These are phyloP conservation scores for Protaetia brevitarsis DNA, from an alignment of 1,140 invertebrate species.

Conservation along the genomic window DNA sequence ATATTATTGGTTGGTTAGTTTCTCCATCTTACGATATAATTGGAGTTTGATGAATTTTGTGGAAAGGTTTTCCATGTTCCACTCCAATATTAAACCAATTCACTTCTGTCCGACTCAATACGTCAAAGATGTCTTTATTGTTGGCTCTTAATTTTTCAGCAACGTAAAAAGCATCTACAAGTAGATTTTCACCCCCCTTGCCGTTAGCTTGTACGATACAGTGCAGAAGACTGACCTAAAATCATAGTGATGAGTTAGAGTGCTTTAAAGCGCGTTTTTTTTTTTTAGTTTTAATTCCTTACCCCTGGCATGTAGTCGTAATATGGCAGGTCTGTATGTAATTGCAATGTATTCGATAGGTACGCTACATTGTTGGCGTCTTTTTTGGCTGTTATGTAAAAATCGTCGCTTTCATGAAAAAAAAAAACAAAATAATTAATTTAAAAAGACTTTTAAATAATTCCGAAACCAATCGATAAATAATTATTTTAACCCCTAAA, in stretches of 20 bases:
- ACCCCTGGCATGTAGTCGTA: constrained; percentile 70
- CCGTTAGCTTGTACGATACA: constrained; percentile 62
- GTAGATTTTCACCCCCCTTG: constrained; percentile 59
- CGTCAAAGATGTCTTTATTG: constrained; percentile 53
- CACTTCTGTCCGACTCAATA: constrained; percentile 55
- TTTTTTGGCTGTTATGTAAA: constrained; percentile 60
- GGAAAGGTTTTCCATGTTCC: constrained; percentile 57
- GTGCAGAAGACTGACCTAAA: constrained; percentile 60
- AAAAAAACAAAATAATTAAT: no score
- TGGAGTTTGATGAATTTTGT: constrained; percentile 59
- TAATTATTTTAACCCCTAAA: no score
- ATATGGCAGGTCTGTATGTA: constrained; percentile 70
- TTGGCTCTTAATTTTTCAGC: constrained; percentile 56
- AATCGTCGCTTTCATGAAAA: constrained; percentile 64
- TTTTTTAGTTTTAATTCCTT: constrained; percentile 25
- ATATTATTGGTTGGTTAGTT: background rate
- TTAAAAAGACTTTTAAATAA: no score
- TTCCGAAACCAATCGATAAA: no score
- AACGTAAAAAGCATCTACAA: constrained; percentile 61
- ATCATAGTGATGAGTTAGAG: constrained; percentile 24
- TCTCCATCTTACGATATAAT: constrained; percentile 56
- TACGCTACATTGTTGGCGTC: constrained; percentile 70
- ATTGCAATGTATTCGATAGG: constrained; percentile 59
- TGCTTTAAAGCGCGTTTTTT: background rate
- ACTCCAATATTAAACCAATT: constrained; percentile 66